Conservation (phyloP, 2,888 invertebrate genomes). For the Diarsia brunnea region DNA sequence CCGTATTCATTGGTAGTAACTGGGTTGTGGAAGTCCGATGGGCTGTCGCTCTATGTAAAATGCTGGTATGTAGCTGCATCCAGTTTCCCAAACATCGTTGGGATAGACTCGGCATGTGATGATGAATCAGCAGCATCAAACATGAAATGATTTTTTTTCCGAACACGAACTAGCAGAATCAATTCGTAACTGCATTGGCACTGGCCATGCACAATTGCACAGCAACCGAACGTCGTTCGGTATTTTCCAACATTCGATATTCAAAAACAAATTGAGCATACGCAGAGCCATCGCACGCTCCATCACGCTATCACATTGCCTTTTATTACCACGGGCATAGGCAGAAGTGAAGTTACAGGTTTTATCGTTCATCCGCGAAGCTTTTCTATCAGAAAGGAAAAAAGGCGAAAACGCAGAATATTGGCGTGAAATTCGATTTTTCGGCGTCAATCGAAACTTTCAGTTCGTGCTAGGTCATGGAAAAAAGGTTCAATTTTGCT, state of each 20-base stretch:
- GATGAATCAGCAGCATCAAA: not conserved
- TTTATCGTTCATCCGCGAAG: slow-evolving; percentile 33
- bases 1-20: not conserved
- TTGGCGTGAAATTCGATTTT: slow-evolving; percentile 54
- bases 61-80: not conserved
- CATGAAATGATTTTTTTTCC: not conserved
- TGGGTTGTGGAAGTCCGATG: not conserved
- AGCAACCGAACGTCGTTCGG: not conserved
- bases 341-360: slow-evolving; percentile 10
- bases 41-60: too few relatives aligned
- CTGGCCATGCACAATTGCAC: not conserved
- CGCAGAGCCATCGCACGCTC: slow-evolving; percentile 3
- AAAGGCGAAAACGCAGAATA: slow-evolving; percentile 28
- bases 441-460: slow-evolving; percentile 35
- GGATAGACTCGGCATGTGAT: not conserved
- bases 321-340: slow-evolving; percentile 30
- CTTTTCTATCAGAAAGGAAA: slow-evolving; percentile 24
- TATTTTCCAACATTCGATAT: slow-evolving; percentile 14
- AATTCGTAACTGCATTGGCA: not conserved
- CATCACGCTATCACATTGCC: slow-evolving; percentile 15
- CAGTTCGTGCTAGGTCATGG: slow-evolving; percentile 21
- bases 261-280: slow-evolving; percentile 44
- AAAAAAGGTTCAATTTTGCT: slow-evolving; percentile 36
- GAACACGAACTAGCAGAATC: not conserved
- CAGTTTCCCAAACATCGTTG: not conserved